Percentiles rank a stretch among this genome's conserved stretches.
phyloP scores from a whole-genome alignment of 2,888 invertebrate genomes.

The Microdon myrmicae region DNA sequence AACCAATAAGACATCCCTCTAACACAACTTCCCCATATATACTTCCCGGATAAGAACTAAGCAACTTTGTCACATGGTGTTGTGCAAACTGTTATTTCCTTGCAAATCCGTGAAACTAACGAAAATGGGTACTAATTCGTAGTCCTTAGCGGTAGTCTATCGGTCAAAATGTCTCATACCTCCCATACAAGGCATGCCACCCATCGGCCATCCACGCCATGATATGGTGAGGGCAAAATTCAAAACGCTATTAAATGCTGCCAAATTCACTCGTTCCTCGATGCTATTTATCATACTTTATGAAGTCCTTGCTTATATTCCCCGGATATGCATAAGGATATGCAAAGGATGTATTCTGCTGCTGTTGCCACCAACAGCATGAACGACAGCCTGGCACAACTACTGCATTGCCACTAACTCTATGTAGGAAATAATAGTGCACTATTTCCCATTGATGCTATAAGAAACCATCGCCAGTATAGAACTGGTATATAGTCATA shows the following conservation, averaged over 20 bases:
- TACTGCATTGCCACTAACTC: conserved; percentile 10
- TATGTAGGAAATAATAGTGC: conserved; percentile 28
- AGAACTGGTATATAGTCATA: conserved; percentile 5
- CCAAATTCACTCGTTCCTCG: conserved; percentile 30
- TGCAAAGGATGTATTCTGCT: conserved; percentile 20
- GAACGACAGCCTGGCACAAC: conserved; percentile 9
- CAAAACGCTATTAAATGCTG: conserved; percentile 32
- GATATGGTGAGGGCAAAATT: conserved; percentile 15
- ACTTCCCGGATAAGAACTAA: conserved; percentile 13
- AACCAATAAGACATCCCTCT: conserved; percentile 2
- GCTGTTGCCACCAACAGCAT: conserved; percentile 15
- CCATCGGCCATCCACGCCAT: background rate
- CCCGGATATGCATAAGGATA: conserved; percentile 25
- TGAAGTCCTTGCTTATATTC: conserved; percentile 36
- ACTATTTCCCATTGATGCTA: conserved; percentile 34
- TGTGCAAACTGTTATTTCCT: background rate
- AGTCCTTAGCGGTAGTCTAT: background rate
- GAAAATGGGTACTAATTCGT: background rate
- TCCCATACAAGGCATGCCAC: background rate
- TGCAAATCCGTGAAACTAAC: background rate
- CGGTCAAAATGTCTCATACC: background rate
- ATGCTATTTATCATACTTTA: conserved; percentile 48
- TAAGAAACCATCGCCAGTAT: conserved; percentile 23
- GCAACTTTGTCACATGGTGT: conserved; percentile 11
- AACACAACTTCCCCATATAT: conserved; percentile 9